Evolutionary conservation across 2,797 vertebrate genomes (phyloP), one percentile per base, ranked within the genome.

Genomic region (Acestrorhynchus altus): DNA sequence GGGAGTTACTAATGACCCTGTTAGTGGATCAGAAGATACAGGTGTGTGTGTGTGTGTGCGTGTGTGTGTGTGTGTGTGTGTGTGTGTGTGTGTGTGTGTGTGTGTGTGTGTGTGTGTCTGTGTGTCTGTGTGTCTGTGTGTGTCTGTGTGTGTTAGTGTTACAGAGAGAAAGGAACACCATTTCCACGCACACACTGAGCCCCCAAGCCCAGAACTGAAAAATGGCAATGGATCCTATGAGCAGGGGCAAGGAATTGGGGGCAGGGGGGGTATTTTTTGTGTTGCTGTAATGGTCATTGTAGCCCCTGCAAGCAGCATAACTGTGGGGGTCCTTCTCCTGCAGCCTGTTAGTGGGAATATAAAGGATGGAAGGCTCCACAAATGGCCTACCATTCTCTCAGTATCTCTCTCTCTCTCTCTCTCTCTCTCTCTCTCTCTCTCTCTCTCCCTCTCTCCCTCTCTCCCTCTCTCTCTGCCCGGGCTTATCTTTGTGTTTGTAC

Each of bases 401-500:
- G 65, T 63, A 18, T 42, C 10, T 74, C 49, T 64, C 42, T 59
- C 64, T 56, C 26, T 68, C n/a, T n/a, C n/a, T n/a, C n/a, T n/a
- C n/a, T n/a, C n/a, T n/a, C n/a, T n/a, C n/a, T n/a, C n/a, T n/a
- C n/a, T n/a, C n/a, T n/a, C n/a, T n/a, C 73, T 78, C 51, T 72
- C 60, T 79, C 54, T 78, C 74, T 61, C 54, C 68, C 54, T 59
- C 46, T 59, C 22, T 56, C 40, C 52, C 12, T 28, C 31, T 52
- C 26, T 72, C 47, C 74, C 74, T 49, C 67, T 31, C 74, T 72
- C 85, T 85, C 72, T 82, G 84, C 83, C 87, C 85, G 85, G 88
- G 87, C 88, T 93, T 93, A 93, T 93, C 92, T 90, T 88, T 80
- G 86, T 93, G 92, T 93, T 93, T 94, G 91, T 93, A 93, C 92